Base-by-base conservation (phyloP, 2,888 invertebrate species). In the Leucophenga maculata region DNA sequence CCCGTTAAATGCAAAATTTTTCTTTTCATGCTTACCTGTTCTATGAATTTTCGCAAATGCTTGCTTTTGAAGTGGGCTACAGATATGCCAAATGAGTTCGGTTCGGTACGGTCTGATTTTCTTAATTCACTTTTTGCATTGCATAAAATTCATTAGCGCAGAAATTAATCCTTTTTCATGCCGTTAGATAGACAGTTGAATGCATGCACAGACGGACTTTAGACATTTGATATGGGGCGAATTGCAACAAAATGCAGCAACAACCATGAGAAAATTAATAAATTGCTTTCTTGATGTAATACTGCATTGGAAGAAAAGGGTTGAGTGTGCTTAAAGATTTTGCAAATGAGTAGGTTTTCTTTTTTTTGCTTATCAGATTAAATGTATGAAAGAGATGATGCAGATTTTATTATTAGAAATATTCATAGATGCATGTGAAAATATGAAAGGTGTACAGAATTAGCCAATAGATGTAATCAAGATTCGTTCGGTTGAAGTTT, bases 181-280 rank as follows among this genome's bases (percentile, higher is more conserved):
- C 2, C 26, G 26, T 26, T 26, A 26, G 26, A 2, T 13, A 55
- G 22, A 13, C 18, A 13, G 31, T 50, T 1, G 16, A 50, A 48
- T 48, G 48, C 48, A 48, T 48, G 48, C 1, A 50, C 48, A 48
- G 13, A 48, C n/a, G 13, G 13, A n/a, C 48, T 69, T 64, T 69
- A 71, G 80, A 81, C 72, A 81, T 83, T 78, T 68, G 80, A 83
- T 81, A 79, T 75, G 71, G 77, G 73, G 76, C 26, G 26, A 83
- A 83, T 81, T 83, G 80, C 75, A 74, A 76, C 78, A 83, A 14
- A 60, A 18, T 14, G 20, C 18, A 55, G 76, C 79, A 82, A 69
- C 67, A 67, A 67, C 72, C 77, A 73, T 83, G 83, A 79, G 82
- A 81, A 65, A 81, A 79, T 83, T 77, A 74, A 75, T 75, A 81